Evolutionary conservation across 2,888 invertebrate species (phyloP), one percentile per base, ranked within the genome.

Genomic region (Euproctis similis): DNA sequence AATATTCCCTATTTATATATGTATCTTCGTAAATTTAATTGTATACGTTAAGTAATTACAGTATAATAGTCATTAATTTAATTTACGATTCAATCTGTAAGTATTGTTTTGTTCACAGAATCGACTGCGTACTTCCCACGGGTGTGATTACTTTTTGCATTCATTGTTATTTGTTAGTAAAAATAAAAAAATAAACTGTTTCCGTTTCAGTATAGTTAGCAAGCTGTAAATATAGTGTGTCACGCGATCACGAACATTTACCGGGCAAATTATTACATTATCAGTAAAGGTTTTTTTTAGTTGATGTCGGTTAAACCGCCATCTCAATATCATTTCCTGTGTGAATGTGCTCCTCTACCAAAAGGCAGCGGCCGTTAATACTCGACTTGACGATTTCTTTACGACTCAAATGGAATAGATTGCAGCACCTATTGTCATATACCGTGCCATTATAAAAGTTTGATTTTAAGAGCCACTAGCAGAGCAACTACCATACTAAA

Each of bases 121-220:
- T 27, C 28, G 9, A 14, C 31, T 32, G 28, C 26, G 27, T 24
- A 35, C 35, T 61, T 61, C 59, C 53, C 59, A 61, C 46, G 56
- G 53, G 51, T 56, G 55, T 45, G 35, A 46, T 45, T 37, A 40
- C 32, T 54, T 57, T 54, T 59, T 64, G 40, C 46, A n/a, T n/a
- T n/a, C n/a, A n/a, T 14, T 14, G 4, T 4, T 6, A 51, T 53
- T 50, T 50, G 40, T 52, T 51, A 36, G 27, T 9, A 22, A 12
- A 26, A 40, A 36, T 47, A 59, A 48, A 48, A 50, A 54, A 46
- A 46, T 46, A 42, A 47, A 53, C 47, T 49, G 51, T 63, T 56
- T 64, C 65, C 60, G 59, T 48, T 48, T 39, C 20, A 36, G 34
- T 41, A 25, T 41, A 39, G 36, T 40, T 39, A 22, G 28, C 30